Evolutionary conservation across 1,140 invertebrate genomes (phyloP).

Genomic region (Orius insidiosus): DNA sequence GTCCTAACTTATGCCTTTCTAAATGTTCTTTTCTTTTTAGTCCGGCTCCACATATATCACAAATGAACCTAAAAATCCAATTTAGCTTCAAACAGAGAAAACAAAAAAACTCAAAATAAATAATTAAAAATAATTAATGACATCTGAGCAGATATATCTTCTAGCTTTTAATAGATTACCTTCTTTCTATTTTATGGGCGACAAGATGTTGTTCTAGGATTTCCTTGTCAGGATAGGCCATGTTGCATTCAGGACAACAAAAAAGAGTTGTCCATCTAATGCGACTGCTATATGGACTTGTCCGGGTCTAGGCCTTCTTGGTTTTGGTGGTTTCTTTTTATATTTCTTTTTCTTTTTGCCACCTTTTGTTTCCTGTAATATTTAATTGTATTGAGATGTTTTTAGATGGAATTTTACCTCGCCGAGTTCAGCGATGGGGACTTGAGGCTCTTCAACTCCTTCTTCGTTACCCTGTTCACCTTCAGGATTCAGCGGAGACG

Average conservation of each 20-base stretch:
- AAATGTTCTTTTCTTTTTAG: conserved; percentile 37
- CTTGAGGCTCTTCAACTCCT: conserved; percentile 1
- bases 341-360: conserved; percentile 56
- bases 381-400: too few species aligned
- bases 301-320: conserved; percentile 29
- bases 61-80: conserved; percentile 46
- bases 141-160: too few species aligned
- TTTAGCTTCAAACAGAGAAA: too few species aligned
- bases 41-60: conserved; percentile 69
- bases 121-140: too few species aligned
- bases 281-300: conserved; percentile 66
- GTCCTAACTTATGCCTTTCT: conserved; percentile 24
- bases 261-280: conserved; percentile 65
- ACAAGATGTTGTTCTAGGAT: conserved; percentile 62
- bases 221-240: conserved; percentile 67
- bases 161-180: too few species aligned
- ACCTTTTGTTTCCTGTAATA: conserved; percentile 30
- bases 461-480: conserved; percentile 21
- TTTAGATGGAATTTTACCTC: too few species aligned
- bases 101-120: too few species aligned
- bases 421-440: background rate
- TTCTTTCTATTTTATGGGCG: conserved; percentile 38
- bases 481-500: conserved; percentile 28
- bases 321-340: conserved; percentile 59
- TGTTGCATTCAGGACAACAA: conserved; percentile 71